Percentiles rank a stretch among this genome's conserved stretches.
These are phyloP conservation scores for Tamias sibiricus DNA, from an alignment of 2,113 vertebrate genomes.

Conservation along the genomic window DNA sequence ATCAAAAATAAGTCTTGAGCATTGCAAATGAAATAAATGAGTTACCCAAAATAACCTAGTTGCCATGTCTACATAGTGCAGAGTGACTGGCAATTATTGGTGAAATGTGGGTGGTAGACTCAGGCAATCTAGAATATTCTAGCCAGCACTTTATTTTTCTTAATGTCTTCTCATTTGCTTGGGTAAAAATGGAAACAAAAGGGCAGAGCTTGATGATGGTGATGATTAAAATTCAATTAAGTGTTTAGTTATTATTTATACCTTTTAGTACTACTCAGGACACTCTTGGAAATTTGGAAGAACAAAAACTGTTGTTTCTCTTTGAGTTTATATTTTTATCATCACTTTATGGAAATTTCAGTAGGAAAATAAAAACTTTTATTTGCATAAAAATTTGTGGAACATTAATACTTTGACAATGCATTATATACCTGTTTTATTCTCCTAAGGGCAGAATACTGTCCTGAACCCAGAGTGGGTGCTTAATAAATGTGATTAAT, in stretches of 20 bases:
- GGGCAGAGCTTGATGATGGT: neutral
- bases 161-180: slow-evolving; percentile 16
- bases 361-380: neutral
- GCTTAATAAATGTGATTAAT: neutral
- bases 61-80: neutral
- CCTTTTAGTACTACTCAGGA: neutral
- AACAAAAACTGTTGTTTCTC: neutral
- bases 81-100: neutral
- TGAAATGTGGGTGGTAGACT: neutral
- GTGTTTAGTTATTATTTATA: neutral
- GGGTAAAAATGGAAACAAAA: neutral
- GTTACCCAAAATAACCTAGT: neutral
- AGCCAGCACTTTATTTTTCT: neutral
- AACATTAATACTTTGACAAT: neutral
- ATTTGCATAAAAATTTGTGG: neutral
- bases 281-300: neutral
- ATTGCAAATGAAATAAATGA: slow-evolving; percentile 9
- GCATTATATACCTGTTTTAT: neutral
- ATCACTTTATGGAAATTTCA: neutral
- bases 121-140: neutral
- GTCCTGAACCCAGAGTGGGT: neutral
- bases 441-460: neutral
- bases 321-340: neutral
- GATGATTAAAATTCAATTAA: neutral
- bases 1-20: neutral